Evolutionary conservation across 2,888 invertebrate genomes (phyloP).

Genomic region (Oligia latruncula): DNA sequence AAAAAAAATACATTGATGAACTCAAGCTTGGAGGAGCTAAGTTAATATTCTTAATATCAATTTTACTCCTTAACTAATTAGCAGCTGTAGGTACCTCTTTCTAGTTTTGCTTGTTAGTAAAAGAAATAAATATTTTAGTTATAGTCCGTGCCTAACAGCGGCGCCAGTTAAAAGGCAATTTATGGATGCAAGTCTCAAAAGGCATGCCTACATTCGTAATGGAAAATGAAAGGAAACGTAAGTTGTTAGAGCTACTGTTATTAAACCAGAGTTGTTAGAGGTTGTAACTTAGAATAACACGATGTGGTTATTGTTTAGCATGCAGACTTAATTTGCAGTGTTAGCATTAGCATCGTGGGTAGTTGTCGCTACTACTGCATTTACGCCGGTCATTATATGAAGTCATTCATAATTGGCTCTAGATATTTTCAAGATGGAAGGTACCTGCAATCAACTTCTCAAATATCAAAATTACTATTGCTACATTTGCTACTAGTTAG

Average conservation of each 20-base stretch:
- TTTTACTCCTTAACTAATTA: slow-evolving; percentile 4
- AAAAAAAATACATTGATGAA: not conserved
- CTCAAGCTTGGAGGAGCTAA: not conserved
- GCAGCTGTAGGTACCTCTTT: not conserved
- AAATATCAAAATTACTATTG: not conserved
- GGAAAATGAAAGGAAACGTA: slow-evolving; percentile 39
- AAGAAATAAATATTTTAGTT: slow-evolving; percentile 20
- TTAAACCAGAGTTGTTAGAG: slow-evolving; percentile 10
- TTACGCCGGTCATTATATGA: not conserved
- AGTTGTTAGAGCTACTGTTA: slow-evolving; percentile 18
- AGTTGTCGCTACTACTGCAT: not conserved
- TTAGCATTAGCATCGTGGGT: not conserved
- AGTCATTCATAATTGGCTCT: not conserved
- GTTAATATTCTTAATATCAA: not conserved
- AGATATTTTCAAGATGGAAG: not conserved
- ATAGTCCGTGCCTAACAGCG: slow-evolving; percentile 3
- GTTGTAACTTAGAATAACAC: slow-evolving; percentile 19
- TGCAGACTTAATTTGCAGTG: not conserved
- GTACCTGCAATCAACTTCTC: not conserved
- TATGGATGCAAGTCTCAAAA: slow-evolving; percentile 18
- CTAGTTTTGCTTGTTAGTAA: slow-evolving; percentile 1
- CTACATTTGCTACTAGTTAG: too few relatives aligned
- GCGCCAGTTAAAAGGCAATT: slow-evolving; percentile 20
- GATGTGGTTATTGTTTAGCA: slow-evolving; percentile 12
- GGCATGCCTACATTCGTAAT: slow-evolving; percentile 25